Conservation (phyloP, 2,113 vertebrate genomes). For the Nannospalax galili region DNA sequence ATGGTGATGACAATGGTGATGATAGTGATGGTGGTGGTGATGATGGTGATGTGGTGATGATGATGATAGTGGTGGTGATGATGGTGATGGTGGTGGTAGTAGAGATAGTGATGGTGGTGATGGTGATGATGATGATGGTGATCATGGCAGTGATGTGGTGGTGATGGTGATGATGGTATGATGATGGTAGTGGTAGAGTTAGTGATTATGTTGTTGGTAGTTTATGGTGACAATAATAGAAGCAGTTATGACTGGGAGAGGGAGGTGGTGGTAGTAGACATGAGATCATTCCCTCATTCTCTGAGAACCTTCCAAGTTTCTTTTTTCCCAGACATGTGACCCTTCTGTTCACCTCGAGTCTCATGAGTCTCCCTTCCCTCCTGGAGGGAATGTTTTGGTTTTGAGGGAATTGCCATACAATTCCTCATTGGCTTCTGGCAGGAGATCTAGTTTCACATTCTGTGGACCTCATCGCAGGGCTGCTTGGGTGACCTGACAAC, state of each 20-base stretch:
- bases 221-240: not conserved
- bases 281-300: not conserved
- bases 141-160: rapidly evolving
- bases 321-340: too few species aligned
- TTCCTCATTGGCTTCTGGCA: too few species aligned
- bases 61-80: rapidly evolving
- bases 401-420: too few species aligned
- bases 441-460: too few species aligned
- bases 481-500: too few species aligned
- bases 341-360: too few species aligned
- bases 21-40: rapidly evolving
- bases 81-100: rapidly evolving
- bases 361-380: too few species aligned
- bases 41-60: rapidly evolving
- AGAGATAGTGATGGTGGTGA: rapidly evolving
- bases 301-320: too few species aligned
- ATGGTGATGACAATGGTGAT: rapidly evolving
- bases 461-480: too few species aligned
- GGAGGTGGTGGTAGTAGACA: not conserved
- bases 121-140: rapidly evolving
- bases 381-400: too few species aligned
- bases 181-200: not conserved
- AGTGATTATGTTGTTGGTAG: rapidly evolving
- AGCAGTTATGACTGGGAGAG: not conserved
- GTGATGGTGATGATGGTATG: rapidly evolving